Percentiles rank a stretch among this genome's conserved stretches.
phyloP scores from a whole-genome alignment of 35 echinoderm and acorn worm species.

The Apostichopus californicus region DNA sequence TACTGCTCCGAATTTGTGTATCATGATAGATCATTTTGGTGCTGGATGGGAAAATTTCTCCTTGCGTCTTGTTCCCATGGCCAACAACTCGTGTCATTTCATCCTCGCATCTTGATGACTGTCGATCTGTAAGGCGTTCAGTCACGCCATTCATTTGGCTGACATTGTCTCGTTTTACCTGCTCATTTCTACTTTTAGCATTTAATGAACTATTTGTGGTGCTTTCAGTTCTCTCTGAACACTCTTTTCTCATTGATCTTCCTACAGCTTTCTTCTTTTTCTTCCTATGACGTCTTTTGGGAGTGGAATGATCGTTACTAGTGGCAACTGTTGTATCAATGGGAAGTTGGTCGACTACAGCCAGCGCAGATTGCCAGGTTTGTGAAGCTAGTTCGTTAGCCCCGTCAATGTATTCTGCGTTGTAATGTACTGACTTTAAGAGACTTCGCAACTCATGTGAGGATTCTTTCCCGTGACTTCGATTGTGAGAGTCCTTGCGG shows the following conservation, averaged over 20 bases:
- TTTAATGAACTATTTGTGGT: no score
- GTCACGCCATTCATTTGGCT: no score
- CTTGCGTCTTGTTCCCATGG: no score
- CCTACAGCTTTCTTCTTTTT: background rate
- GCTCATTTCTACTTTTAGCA: no score
- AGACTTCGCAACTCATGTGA: background rate
- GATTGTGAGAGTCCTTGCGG: background rate
- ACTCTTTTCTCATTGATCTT: background rate
- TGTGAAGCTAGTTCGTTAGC: background rate
- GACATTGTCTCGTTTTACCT: no score
- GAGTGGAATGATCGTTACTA: background rate
- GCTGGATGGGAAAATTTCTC: no score
- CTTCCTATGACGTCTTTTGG: background rate
- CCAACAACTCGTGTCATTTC: no score
- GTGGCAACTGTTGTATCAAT: background rate
- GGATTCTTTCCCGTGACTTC: background rate
- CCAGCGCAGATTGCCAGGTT: background rate
- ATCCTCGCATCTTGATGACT: no score
- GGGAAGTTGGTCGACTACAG: background rate
- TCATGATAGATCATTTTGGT: no score
- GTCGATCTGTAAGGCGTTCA: no score
- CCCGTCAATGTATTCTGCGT: background rate
- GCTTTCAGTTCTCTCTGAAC: no score
- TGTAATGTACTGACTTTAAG: background rate
- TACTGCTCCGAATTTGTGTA: no score